These are phyloP conservation scores for Centropus unirufus DNA, from an alignment of 2,113 vertebrate species.

Conservation along the genomic window DNA sequence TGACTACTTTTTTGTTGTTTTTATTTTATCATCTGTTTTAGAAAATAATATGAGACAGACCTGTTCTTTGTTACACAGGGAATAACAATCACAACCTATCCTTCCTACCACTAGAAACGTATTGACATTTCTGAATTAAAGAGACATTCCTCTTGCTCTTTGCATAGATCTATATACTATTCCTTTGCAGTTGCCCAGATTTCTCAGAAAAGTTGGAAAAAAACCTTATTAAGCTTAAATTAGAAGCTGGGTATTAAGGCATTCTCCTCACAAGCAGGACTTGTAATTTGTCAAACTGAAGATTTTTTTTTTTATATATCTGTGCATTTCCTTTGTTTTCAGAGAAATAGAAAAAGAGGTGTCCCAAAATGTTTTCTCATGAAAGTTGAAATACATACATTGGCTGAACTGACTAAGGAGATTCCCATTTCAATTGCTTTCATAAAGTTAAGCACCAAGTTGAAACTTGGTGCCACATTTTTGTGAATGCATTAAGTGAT, in stretches of 20 bases:
- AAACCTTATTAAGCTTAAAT: background rate
- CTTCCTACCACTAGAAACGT: background rate
- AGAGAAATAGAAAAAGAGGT: background rate
- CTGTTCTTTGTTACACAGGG: background rate
- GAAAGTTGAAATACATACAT: background rate
- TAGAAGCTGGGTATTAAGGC: background rate
- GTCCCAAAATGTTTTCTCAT: background rate
- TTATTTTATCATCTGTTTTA: background rate
- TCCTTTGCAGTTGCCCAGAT: background rate
- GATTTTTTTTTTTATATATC: background rate
- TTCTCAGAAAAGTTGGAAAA: background rate
- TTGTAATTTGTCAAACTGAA: background rate
- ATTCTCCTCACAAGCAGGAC: background rate
- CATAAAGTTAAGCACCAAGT: background rate
- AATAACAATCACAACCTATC: background rate
- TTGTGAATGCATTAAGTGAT: background rate
- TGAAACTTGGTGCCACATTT: background rate
- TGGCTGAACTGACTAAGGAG: background rate
- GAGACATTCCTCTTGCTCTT: background rate
- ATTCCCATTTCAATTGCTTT: background rate
- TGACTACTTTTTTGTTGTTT: background rate
- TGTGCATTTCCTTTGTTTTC: background rate
- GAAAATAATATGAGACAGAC: background rate
- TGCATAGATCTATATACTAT: background rate
- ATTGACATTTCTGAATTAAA: background rate